phyloP scores from a whole-genome alignment of 2,888 invertebrate species.

The Heliconius ismenius region DNA sequence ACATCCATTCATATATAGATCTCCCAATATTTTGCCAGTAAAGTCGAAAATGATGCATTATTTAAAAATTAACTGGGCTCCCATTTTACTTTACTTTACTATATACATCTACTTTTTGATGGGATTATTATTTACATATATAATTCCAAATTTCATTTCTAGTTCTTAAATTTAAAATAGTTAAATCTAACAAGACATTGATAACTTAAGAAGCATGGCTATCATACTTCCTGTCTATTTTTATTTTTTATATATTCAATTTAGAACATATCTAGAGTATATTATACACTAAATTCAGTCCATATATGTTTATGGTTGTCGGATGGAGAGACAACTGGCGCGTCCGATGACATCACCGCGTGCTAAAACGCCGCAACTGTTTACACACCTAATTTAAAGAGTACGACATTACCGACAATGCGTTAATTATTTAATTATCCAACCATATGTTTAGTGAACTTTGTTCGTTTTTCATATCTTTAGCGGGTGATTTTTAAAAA shows the following conservation, averaged over 20 bases:
- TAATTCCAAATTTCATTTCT: background rate
- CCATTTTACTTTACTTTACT: too few relatives aligned
- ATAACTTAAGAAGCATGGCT: background rate
- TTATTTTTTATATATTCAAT: too few relatives aligned
- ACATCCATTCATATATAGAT: too few relatives aligned
- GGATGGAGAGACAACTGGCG: slow-evolving; percentile 44
- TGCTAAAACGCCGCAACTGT: slow-evolving; percentile 49
- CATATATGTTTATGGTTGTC: slow-evolving; percentile 54
- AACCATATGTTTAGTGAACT: slow-evolving; percentile 47
- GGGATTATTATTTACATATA: too few relatives aligned
- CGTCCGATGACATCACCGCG: slow-evolving; percentile 62
- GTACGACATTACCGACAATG: slow-evolving; percentile 50
- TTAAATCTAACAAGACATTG: background rate
- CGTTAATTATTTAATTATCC: slow-evolving; percentile 47
- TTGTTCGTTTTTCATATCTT: background rate
- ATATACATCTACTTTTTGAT: too few relatives aligned
- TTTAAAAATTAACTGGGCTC: too few relatives aligned
- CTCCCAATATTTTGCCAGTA: too few relatives aligned
- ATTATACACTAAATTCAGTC: slow-evolving; percentile 11
- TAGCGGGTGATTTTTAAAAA: background rate
- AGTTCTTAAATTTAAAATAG: background rate
- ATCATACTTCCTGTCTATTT: background rate
- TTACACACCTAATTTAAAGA: slow-evolving; percentile 59
- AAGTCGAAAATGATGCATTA: too few relatives aligned
- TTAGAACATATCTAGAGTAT: background rate